A percentile compares a stretch with the other conserved stretches of the same genome.
Conservation (phyloP, 2,113 vertebrate species). For the Notechis scutatus region DNA sequence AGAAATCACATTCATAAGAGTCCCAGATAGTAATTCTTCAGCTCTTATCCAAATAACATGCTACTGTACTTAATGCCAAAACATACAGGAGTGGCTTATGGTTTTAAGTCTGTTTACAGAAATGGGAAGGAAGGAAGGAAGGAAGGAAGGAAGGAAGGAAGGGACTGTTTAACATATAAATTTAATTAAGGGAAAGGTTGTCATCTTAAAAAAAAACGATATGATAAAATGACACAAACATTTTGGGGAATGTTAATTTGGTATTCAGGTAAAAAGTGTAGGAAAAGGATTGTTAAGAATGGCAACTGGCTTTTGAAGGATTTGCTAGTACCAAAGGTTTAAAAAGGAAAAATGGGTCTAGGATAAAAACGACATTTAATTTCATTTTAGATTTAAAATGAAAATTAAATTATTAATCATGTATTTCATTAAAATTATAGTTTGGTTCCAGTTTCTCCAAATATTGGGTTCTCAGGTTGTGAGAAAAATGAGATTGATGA, state of each 20-base stretch:
- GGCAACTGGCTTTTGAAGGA: too few relatives aligned
- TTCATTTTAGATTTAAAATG: not conserved
- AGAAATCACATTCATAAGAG: not conserved
- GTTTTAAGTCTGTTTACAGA: not conserved
- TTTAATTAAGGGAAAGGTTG: too few relatives aligned
- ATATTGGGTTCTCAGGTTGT: not conserved
- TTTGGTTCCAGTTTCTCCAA: not conserved
- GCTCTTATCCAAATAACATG: conserved; percentile 45
- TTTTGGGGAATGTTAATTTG: not conserved
- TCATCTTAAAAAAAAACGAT: too few relatives aligned
- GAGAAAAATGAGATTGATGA: not conserved
- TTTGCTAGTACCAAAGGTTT: too few relatives aligned
- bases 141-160: not conserved
- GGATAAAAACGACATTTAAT: not conserved
- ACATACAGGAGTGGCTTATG: conserved; percentile 30
- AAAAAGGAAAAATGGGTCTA: too few relatives aligned
- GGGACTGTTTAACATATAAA: too few relatives aligned
- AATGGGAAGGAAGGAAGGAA: not conserved
- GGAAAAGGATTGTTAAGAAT: not conserved
- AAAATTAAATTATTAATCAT: not conserved
- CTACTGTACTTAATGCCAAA: conserved; percentile 50
- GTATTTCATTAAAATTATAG: not conserved
- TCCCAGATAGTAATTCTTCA: conserved; percentile 44
- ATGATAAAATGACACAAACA: not conserved
- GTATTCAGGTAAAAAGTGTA: not conserved